Percentiles rank a stretch among this genome's conserved stretches.
phyloP scores from a whole-genome alignment of 2,888 invertebrate species.

The Ramazzottius varieornatus region DNA sequence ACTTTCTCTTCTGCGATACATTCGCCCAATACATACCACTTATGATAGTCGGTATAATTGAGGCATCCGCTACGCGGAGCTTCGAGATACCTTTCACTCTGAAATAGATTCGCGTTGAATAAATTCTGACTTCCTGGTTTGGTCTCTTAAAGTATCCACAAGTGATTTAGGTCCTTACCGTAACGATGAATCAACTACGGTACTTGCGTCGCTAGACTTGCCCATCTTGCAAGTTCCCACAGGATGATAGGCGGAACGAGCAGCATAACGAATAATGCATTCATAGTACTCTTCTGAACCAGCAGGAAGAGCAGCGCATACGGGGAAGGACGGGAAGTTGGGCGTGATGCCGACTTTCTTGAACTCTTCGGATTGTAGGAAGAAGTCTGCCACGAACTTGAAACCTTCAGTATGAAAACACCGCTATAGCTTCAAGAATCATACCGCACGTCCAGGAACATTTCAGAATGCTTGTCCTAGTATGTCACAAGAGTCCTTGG shows the following conservation, averaged over 20 bases:
- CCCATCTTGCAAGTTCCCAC: constrained; percentile 52
- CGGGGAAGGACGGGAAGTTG: neutral
- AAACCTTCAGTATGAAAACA: neutral
- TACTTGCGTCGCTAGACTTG: constrained; percentile 20
- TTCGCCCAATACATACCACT: too few species aligned
- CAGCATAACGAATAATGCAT: constrained; percentile 36
- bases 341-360: neutral
- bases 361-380: neutral
- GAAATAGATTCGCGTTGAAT: neutral
- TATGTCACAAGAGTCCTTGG: neutral
- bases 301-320: neutral
- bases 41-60: constrained; percentile 46
- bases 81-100: constrained; percentile 34
- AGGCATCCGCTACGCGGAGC: constrained; percentile 49
- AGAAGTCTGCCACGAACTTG: neutral
- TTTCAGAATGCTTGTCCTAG: neutral
- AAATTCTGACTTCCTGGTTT: neutral
- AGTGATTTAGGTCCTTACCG: constrained; percentile 30
- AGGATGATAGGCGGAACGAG: constrained; percentile 47
- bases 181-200: constrained; percentile 40
- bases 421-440: neutral
- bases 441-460: neutral
- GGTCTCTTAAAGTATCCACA: neutral
- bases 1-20: too few species aligned
- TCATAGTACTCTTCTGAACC: constrained; percentile 29